A percentile compares a stretch with the other conserved stretches of the same genome.
phyloP scores from a whole-genome alignment of 2,113 vertebrate species.

The Mixornis gularis region DNA sequence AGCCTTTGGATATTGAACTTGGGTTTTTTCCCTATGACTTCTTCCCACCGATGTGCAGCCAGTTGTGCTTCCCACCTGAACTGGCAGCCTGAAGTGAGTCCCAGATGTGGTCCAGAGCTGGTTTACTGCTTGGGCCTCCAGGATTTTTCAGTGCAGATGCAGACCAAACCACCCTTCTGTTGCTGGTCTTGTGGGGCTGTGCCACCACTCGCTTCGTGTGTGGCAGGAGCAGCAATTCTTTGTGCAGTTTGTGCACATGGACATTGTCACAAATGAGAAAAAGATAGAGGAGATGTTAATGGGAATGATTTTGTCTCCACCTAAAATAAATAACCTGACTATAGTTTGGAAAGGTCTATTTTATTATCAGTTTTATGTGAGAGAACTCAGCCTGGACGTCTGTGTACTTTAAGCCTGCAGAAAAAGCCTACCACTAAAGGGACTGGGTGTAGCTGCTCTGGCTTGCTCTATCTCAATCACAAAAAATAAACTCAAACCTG shows the following conservation, averaged over 20 bases:
- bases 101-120: accelerated
- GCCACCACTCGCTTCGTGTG: accelerated
- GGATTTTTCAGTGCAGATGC: not conserved
- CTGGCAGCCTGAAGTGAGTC: not conserved
- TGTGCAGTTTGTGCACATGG: not conserved
- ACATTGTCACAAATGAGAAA: not conserved
- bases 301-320: not conserved
- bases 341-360: not conserved
- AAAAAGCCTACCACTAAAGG: not conserved
- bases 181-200: not conserved
- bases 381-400: not conserved
- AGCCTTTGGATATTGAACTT: not conserved
- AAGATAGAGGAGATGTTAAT: not conserved
- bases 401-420: not conserved
- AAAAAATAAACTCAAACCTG: not conserved
- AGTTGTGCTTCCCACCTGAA: not conserved
- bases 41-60: not conserved
- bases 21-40: not conserved
- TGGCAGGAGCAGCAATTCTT: not conserved
- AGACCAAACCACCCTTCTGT: not conserved
- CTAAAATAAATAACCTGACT: not conserved
- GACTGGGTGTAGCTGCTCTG: not conserved
- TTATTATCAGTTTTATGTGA: not conserved
- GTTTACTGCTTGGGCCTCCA: not conserved
- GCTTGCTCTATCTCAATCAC: not conserved